Percentiles rank a stretch among this genome's conserved stretches.
These are phyloP conservation scores for Sphinx pinastri DNA, from an alignment of 2,888 invertebrate genomes.

Conservation along the genomic window DNA sequence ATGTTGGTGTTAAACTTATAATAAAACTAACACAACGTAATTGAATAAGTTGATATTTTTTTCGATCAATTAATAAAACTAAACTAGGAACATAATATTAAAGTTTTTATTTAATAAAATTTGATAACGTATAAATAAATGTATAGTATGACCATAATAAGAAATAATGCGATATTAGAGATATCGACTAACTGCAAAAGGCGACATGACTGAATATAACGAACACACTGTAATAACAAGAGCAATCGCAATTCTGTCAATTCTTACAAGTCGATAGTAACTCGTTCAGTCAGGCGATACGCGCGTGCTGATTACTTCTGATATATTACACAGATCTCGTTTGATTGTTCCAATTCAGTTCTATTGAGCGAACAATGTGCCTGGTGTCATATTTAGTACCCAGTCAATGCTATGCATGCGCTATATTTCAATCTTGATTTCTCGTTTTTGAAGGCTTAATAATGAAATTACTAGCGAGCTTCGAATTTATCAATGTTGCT, in stretches of 20 bases:
- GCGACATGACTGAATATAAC: not conserved
- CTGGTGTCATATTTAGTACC: conserved; percentile 41
- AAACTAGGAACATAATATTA: too few relatives aligned
- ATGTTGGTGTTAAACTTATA: too few relatives aligned
- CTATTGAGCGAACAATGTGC: conserved; percentile 53
- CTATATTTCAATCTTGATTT: not conserved
- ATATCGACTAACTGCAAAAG: not conserved
- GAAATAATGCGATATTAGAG: too few relatives aligned
- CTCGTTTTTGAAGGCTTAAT: too few relatives aligned
- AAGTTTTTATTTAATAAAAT: too few relatives aligned
- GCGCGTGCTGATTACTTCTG: conserved; percentile 44
- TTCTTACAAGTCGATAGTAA: conserved; percentile 23
- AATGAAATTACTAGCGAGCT: too few relatives aligned
- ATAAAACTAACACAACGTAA: too few relatives aligned
- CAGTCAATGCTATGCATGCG: conserved; percentile 5
- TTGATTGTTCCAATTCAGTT: conserved; percentile 57
- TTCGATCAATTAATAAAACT: too few relatives aligned
- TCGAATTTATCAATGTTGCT: too few relatives aligned
- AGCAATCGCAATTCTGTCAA: conserved; percentile 38
- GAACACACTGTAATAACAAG: conserved; percentile 10
- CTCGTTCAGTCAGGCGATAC: conserved; percentile 34
- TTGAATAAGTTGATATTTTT: too few relatives aligned
- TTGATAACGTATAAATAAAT: too few relatives aligned
- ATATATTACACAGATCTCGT: conserved; percentile 36
- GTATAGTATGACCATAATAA: too few relatives aligned